Evolutionary conservation across 2,888 invertebrate species (phyloP), one percentile per base, ranked within the genome.

Genomic region (Sinohyriopsis cumingii): DNA sequence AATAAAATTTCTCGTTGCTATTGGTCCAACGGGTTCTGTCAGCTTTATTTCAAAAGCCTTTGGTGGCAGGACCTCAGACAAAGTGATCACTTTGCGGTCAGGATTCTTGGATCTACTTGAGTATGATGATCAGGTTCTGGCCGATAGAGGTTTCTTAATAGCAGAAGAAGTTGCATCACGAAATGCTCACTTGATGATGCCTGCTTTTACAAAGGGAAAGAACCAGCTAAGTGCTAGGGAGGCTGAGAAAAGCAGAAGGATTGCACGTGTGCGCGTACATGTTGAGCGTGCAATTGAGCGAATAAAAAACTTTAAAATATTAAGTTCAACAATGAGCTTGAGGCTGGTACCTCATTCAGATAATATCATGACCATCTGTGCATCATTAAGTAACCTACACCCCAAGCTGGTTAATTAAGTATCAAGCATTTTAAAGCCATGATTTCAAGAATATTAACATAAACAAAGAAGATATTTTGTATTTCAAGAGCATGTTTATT

Each of bases 61-160:
- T 68, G 75, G 75, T 20, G 72, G 75, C 9, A 22, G 70, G 20
- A 59, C 57, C 7, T 72, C 69, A 1, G 72, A 75, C 53, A 75
- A 69, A 61, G 63, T 70, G 22, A 67, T 70, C 15, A 75, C 72
- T 19, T 65, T 69, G 63, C 24, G 63, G 1, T 69, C 62, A 65
- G 70, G 72, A 19, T 72, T 59, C 55, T 61, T 72, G 2, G 68
- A 69, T 20, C 56, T 68, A 25, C n/a, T 69, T 18, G 33, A 60
- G 15, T 33, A 54, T 65, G 71, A 66, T 22, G 74, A 74, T 33
- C n/a, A 69, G 15, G 69, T 75, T 9, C n/a, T 75, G 45, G 72
- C 75, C 33, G 75, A 75, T 25, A 53, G 60, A 19, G 75, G 72
- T 12, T 75, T 75, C 59, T 45, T 70, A 6, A 68, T 75, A 15